These are phyloP conservation scores for Bradypus variegatus DNA, from an alignment of 2,797 vertebrate species.

Conservation along the genomic window DNA sequence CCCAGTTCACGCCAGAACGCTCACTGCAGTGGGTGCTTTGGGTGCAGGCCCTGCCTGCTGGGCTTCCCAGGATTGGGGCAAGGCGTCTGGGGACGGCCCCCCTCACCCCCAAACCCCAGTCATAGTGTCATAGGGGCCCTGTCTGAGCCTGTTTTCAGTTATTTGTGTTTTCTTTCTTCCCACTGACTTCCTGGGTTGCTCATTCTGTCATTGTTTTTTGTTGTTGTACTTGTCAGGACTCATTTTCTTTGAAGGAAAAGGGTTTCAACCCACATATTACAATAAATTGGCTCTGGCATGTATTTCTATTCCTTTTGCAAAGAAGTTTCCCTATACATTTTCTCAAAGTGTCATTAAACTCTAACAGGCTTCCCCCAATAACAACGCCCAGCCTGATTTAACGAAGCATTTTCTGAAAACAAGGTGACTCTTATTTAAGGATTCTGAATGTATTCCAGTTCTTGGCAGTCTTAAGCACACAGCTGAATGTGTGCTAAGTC, in stretches of 20 bases:
- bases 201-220: conserved; percentile 24
- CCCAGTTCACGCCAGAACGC: no score
- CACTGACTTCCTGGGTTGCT: background rate
- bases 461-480: conserved; percentile 65
- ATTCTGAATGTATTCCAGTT: conserved; percentile 59
- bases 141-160: background rate
- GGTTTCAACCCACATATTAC: background rate
- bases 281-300: conserved; percentile 48
- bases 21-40: background rate
- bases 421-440: conserved; percentile 65
- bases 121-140: background rate
- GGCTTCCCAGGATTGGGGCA: background rate
- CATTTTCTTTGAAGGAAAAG: conserved; percentile 52
- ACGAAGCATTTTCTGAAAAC: conserved; percentile 60
- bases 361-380: background rate
- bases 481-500: conserved; percentile 65
- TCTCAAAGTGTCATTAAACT: conserved; percentile 49
- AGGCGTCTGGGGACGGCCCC: no score
- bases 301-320: conserved; percentile 42
- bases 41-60: background rate
- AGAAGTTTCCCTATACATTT: conserved; percentile 42
- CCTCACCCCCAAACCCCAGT: background rate
- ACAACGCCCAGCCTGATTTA: conserved; percentile 5
- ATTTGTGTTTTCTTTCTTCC: background rate
- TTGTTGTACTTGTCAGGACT: conserved; percentile 46